phyloP scores from a whole-genome alignment of 2,797 vertebrate species.

The Pangasius larnaudii region DNA sequence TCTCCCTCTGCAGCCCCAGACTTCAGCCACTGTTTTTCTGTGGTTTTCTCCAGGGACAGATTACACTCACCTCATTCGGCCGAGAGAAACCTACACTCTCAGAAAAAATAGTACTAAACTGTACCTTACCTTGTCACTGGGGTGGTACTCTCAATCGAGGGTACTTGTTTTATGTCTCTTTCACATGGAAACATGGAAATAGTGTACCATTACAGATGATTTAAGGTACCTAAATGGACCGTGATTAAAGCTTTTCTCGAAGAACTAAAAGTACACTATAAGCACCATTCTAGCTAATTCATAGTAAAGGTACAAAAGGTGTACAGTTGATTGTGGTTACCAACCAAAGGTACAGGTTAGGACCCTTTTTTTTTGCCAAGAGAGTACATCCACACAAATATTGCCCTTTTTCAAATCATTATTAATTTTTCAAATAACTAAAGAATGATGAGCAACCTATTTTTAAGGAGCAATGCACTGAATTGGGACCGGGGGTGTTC shows the following conservation, averaged over 20 bases:
- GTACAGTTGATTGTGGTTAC: neutral
- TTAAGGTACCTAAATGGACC: neutral
- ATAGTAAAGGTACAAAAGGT: neutral
- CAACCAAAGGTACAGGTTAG: neutral
- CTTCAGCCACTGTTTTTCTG: conserved; percentile 74
- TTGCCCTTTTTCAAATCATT: no score
- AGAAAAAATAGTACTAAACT: conserved; percentile 8
- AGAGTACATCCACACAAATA: neutral
- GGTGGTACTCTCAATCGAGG: neutral
- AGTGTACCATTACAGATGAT: neutral
- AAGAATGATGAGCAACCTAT: neutral
- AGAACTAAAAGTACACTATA: neutral
- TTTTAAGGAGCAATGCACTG: neutral
- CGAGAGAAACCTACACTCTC: conserved; percentile 69
- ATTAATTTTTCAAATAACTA: no score
- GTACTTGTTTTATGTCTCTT: neutral
- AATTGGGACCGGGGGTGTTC: neutral
- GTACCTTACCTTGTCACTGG: conserved; percentile 26
- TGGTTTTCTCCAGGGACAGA: conserved; percentile 76
- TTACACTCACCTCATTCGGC: conserved; percentile 81
- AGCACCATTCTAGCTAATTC: neutral
- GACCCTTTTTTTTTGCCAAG: neutral
- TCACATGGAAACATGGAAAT: neutral
- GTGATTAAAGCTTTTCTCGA: neutral
- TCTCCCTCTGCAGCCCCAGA: conserved; percentile 69